A percentile compares a stretch with the other conserved stretches of the same genome.
phyloP scores from a whole-genome alignment of 2,888 invertebrate genomes.

The Pocota personata region DNA sequence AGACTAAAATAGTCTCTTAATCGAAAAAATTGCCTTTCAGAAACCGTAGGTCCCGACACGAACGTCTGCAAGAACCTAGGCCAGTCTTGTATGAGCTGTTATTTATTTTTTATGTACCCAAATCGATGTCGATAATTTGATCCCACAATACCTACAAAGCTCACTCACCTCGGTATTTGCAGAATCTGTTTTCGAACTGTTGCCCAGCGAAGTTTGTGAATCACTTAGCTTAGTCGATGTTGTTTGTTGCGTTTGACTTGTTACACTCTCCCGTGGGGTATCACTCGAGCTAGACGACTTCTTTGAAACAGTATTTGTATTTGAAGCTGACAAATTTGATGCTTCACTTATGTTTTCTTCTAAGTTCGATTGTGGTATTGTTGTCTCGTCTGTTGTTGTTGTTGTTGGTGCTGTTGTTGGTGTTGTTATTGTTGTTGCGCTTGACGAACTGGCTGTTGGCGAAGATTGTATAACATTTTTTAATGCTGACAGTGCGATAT shows the following conservation, averaged over 20 bases:
- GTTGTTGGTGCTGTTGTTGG: no score
- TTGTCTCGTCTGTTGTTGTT: constrained; percentile 10
- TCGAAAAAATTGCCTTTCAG: no score
- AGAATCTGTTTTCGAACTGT: constrained; percentile 65
- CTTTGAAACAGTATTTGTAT: constrained; percentile 73
- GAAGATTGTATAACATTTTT: constrained; percentile 83
- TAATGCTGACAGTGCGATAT: constrained; percentile 85
- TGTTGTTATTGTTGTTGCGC: constrained; percentile 16
- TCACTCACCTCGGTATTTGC: constrained; percentile 71
- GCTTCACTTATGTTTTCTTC: constrained; percentile 19
- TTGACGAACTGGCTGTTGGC: constrained; percentile 60
- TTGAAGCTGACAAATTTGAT: not conserved
- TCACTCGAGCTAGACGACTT: constrained; percentile 81
- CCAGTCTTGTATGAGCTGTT: no score
- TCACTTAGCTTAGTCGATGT: constrained; percentile 47
- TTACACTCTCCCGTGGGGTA: constrained; percentile 82
- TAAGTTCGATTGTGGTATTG: not conserved
- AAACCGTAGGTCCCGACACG: no score
- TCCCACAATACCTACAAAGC: not conserved
- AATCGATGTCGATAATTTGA: not conserved
- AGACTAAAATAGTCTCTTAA: no score
- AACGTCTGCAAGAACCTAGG: no score
- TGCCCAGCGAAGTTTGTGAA: constrained; percentile 61
- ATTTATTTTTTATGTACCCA: no score
- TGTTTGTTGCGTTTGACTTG: constrained; percentile 41